Evolutionary conservation across 2,113 vertebrate species (phyloP), one percentile per base, ranked within the genome.

Genomic region (Corythoichthys intestinalis): DNA sequence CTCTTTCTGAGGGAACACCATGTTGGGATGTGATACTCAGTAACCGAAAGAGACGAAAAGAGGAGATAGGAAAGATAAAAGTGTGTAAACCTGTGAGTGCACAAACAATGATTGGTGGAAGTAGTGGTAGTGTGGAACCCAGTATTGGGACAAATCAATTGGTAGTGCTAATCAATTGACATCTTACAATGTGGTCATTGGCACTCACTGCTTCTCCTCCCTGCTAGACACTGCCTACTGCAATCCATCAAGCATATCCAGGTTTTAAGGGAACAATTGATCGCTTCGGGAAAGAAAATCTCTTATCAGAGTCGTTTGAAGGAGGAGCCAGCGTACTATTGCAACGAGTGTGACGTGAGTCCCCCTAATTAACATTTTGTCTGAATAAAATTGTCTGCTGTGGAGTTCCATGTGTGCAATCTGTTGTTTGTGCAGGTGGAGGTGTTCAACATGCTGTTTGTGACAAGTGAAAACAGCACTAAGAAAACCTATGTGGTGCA

Each of bases 261-360:
- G 87, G 92, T 96, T 70, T 92, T 94, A 41, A 88, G 93, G 48
- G 93, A 94, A 73, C 94, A 93, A 76, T 89, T 97, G 66, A 75
- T 93, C 60, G 90, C 90, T n/a, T 76, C 89, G 0, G 94, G 94
- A 66, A 97, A 96, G 90, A 97, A 95, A 78, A 95, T 96, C 73
- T 92, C 90, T 37, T 95, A 96, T 82, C 95, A 97, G 92, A 91
- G 92, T 60, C 91, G 95, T 0, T 89, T 96, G 80, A 96, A 96
- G 79, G 95, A 96, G 1, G 95, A 97, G 85, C 95, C 95, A 0
- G 94, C 94, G 28, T 97, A 97, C 86, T 96, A 96, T 88, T 97
- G 95, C 92, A 96, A 96, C 1, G 94, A 96, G 73, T 97, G 95
- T 52, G 95, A 96, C 0, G 95, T 96, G 78, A 92, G 94, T 90